Conservation (phyloP, 1,140 invertebrate genomes). For the Apis dorsata region DNA sequence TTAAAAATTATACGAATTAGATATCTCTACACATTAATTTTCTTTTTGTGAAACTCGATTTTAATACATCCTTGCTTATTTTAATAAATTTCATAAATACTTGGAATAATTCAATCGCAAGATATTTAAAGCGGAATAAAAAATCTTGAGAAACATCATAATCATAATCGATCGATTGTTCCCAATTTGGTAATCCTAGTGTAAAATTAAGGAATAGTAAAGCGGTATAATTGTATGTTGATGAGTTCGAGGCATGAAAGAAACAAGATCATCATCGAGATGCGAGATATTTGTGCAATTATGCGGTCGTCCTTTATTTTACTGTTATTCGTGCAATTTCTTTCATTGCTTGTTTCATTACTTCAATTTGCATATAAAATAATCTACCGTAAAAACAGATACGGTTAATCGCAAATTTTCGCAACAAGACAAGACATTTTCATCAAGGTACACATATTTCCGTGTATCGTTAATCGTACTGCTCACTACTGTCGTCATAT, state of each 20-base stretch:
- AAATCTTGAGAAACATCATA: not conserved
- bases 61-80: too few species aligned
- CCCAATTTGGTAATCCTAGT: too few species aligned
- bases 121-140: too few species aligned
- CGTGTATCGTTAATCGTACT: constrained; percentile 22
- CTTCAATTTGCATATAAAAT: constrained; percentile 14
- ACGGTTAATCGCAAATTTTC: not conserved
- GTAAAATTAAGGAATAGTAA: not conserved
- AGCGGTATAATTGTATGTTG: not conserved
- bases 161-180: too few species aligned
- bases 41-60: too few species aligned
- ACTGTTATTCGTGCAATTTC: not conserved
- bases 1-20: too few species aligned
- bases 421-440: too few species aligned
- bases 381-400: not conserved
- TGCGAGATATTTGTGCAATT: not conserved
- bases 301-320: not conserved
- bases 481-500: constrained; percentile 5
- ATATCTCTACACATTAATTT: too few species aligned
- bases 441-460: not conserved
- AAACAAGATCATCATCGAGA: not conserved
- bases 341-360: not conserved
- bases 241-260: not conserved
- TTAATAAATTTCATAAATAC: too few species aligned
- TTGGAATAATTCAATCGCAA: too few species aligned